phyloP scores from a whole-genome alignment of 2,888 invertebrate genomes.

The Chalcis sispes region DNA sequence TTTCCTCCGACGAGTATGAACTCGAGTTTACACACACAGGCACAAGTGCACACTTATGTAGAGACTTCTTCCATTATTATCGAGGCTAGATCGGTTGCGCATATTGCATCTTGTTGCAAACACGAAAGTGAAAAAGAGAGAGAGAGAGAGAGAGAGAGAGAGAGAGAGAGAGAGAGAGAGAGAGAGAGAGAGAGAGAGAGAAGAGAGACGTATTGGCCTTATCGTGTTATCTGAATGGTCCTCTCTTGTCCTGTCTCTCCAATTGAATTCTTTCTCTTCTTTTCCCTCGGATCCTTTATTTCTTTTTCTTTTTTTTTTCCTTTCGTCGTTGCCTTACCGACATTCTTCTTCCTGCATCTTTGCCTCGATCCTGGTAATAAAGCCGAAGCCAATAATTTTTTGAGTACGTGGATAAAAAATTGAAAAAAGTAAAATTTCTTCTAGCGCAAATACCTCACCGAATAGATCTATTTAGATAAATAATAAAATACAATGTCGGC shows the following conservation, averaged over 20 bases:
- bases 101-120: constrained; percentile 68
- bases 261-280: constrained; percentile 49
- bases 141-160: constrained; percentile 58
- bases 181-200: constrained; percentile 53
- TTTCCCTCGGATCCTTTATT: not conserved
- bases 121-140: constrained; percentile 17
- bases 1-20: constrained; percentile 65
- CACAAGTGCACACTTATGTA: constrained; percentile 66
- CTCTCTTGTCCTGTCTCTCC: constrained; percentile 53
- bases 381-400: constrained; percentile 18
- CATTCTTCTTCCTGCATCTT: constrained; percentile 14
- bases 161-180: constrained; percentile 54
- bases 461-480: constrained; percentile 7
- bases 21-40: constrained; percentile 65
- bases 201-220: constrained; percentile 57
- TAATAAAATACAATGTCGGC: not conserved
- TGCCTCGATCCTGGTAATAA: constrained; percentile 22
- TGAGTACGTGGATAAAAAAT: not conserved
- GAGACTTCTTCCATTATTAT: constrained; percentile 67
- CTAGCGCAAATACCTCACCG: not conserved
- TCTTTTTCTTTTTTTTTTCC: not conserved
- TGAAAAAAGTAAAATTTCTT: not conserved
- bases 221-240: constrained; percentile 53
- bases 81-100: constrained; percentile 69
- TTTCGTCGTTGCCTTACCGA: not conserved